Evolutionary conservation across 1,140 invertebrate genomes (phyloP).

Genomic region (Leucophenga varia): DNA sequence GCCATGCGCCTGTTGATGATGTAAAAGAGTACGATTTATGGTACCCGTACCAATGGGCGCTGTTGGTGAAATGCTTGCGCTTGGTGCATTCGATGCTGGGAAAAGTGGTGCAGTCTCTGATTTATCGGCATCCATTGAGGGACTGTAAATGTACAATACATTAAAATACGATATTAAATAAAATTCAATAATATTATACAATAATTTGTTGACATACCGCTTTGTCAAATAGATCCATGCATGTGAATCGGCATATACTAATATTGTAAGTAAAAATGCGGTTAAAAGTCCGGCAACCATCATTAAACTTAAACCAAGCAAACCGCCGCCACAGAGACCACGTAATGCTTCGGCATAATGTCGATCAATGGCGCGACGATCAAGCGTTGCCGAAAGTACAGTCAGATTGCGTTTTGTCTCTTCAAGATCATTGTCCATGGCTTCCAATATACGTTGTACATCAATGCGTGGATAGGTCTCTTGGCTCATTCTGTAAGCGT

Average conservation of each 20-base stretch:
- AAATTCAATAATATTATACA: background rate
- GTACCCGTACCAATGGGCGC: conserved; percentile 46
- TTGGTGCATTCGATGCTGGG: conserved; percentile 48
- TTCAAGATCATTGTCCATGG: conserved; percentile 48
- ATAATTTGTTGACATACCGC: conserved; percentile 32
- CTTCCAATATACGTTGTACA: conserved; percentile 34
- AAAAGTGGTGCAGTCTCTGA: conserved; percentile 46
- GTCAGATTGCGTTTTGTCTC: conserved; percentile 46
- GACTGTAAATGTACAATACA: conserved; percentile 18
- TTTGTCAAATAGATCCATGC: conserved; percentile 95
- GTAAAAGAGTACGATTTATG: conserved; percentile 52
- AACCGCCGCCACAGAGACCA: conserved; percentile 70
- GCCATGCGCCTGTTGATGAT: conserved; percentile 48
- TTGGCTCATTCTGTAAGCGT: conserved; percentile 45
- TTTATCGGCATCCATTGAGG: conserved; percentile 46
- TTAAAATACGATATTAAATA: background rate
- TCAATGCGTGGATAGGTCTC: conserved; percentile 54
- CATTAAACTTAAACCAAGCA: conserved; percentile 76
- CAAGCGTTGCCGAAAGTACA: conserved; percentile 64
- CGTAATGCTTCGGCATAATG: conserved; percentile 69
- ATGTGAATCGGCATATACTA: conserved; percentile 93
- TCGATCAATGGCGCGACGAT: conserved; percentile 69
- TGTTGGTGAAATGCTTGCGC: conserved; percentile 50
- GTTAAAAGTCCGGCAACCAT: conserved; percentile 71
- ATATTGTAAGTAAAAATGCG: conserved; percentile 80